Conservation (phyloP, 1,140 invertebrate genomes). For the Drosophila miranda region DNA sequence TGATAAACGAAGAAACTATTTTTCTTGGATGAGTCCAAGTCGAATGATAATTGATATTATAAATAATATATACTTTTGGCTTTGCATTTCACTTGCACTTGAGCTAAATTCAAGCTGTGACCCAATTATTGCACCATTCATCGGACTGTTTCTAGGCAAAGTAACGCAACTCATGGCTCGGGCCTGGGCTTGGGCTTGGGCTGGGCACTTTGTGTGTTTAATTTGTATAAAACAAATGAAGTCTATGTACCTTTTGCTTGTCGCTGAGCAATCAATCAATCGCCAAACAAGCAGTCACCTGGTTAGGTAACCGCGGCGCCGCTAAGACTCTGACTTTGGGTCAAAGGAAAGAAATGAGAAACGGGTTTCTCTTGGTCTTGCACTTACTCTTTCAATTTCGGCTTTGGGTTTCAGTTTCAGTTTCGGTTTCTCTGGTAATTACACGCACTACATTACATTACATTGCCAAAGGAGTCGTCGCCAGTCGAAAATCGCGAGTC, state of each 20-base stretch:
- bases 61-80: constrained; percentile 23
- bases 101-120: constrained; percentile 52
- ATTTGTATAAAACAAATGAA: constrained; percentile 55
- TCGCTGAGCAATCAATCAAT: constrained; percentile 58
- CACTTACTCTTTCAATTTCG: constrained; percentile 28
- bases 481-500: not conserved
- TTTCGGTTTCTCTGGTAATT: constrained; percentile 21
- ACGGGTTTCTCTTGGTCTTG: constrained; percentile 33
- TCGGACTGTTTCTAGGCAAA: constrained; percentile 35
- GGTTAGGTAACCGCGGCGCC: constrained; percentile 29
- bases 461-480: constrained; percentile 28
- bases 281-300: constrained; percentile 34
- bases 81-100: constrained; percentile 60
- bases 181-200: constrained; percentile 4
- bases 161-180: constrained; percentile 49
- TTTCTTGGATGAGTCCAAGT: not conserved
- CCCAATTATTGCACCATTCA: constrained; percentile 41
- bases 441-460: constrained; percentile 29
- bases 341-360: constrained; percentile 48
- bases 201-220: constrained; percentile 41
- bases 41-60: constrained; percentile 19
- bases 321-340: constrained; percentile 14
- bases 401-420: constrained; percentile 7
- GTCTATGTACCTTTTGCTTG: constrained; percentile 36
- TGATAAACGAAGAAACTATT: not conserved